Base-by-base conservation (phyloP, 2,888 invertebrate species). In the Nematopogon swammerdamellus region DNA sequence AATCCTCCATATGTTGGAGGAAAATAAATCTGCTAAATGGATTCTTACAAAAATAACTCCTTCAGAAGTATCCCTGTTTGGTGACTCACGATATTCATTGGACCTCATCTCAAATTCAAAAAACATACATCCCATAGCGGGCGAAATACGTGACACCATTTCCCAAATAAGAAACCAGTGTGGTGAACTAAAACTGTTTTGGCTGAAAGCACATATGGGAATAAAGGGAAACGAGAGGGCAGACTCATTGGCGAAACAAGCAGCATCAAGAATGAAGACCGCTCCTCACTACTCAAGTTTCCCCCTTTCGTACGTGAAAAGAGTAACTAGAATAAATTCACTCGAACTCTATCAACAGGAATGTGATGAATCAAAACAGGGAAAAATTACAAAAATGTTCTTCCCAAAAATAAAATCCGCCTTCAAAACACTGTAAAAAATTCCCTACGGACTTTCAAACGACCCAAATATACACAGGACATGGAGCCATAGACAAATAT, bases 401-500 rank as follows among this genome's bases (percentile, higher is more conserved):
- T 45, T 51, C 18, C 50, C 52, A 0, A 46, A 48, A 11, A 47
- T 42, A 1, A 11, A 44, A 1, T 8, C 25, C 8, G 25, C 25
- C 8, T 25, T 25, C 4, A 25, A 25, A 25, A 8, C 8, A 6
- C 8, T 25, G 25, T 4, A 25, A n/a, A 25, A 25, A 25, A 25
- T 25, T 25, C 25, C 25, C 25, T 6, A 25, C 25, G 8, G 25
- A 25, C 8, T 25, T 25, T 25, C 8, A 8, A 8, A 25, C 25
- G 8, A 47, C 47, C 0, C 52, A 54, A 17, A 17, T 47, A 4
- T 16, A 51, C 18, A 54, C 53, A 1, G 54, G 54, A 2, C 54
- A 54, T n/a, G 54, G 52, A 1, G 54, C 51, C 1, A 50, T 51
- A 19, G 44, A 49, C 0, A 18, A 49, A 18, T 56, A 54, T 45